These are phyloP conservation scores for Gisinianus flammeolus DNA, from an alignment of 2,888 invertebrate genomes.

Conservation along the genomic window DNA sequence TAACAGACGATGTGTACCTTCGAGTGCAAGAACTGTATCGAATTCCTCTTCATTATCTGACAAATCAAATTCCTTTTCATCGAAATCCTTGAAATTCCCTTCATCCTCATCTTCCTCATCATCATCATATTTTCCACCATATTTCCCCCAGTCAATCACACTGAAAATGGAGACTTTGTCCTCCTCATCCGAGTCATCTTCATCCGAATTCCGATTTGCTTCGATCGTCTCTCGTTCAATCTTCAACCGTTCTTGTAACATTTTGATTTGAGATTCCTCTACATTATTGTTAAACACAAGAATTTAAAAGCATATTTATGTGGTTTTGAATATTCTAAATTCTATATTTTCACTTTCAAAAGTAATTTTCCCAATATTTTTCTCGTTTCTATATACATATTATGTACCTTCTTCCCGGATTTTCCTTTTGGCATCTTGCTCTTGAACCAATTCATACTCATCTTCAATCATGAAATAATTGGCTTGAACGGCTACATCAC, in stretches of 20 bases:
- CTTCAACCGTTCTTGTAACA: constrained; percentile 22
- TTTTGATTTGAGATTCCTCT: constrained; percentile 29
- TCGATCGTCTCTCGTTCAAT: constrained; percentile 30
- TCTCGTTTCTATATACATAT: not conserved
- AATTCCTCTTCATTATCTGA: constrained; percentile 53
- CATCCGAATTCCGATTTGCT: constrained; percentile 12
- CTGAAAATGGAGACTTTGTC: constrained; percentile 30
- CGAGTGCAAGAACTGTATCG: constrained; percentile 42
- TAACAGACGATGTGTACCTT: constrained; percentile 35
- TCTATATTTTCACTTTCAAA: too few relatives aligned
- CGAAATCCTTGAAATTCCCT: constrained; percentile 36
- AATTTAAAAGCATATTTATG: not conserved
- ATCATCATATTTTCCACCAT: constrained; percentile 48
- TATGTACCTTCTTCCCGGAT: constrained; percentile 45
- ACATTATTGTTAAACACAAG: not conserved
- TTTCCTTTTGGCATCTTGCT: constrained; percentile 46
- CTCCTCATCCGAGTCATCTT: constrained; percentile 45
- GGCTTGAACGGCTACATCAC: constrained; percentile 30
- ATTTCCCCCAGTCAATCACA: constrained; percentile 44
- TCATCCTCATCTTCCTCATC: constrained; percentile 44
- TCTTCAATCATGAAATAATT: constrained; percentile 52
- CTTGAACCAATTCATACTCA: constrained; percentile 49
- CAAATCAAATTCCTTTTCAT: constrained; percentile 52
- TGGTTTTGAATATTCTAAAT: too few relatives aligned
- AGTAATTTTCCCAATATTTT: not conserved